Conservation (phyloP, 2,888 invertebrate species). For the Deilephila elpenor region DNA sequence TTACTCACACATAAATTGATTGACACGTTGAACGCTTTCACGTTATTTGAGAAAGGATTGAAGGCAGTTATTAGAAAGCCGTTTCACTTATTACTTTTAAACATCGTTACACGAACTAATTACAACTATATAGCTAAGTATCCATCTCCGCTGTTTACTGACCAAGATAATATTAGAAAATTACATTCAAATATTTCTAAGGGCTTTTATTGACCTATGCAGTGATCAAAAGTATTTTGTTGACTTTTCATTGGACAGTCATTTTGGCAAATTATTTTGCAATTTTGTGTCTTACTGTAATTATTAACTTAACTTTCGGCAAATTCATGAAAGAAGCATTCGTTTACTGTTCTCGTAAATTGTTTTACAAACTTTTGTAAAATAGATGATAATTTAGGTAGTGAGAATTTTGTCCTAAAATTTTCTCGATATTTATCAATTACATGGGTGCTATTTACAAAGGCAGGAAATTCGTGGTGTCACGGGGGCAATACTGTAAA, state of each 20-base stretch:
- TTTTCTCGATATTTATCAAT: neutral
- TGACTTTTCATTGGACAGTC: no score
- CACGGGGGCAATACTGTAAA: conserved; percentile 48
- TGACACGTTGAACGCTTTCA: conserved; percentile 23
- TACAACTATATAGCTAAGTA: conserved; percentile 23
- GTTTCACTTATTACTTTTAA: conserved; percentile 27
- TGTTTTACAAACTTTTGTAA: no score
- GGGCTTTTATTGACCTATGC: neutral
- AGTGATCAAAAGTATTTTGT: neutral
- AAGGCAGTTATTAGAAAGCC: conserved; percentile 22
- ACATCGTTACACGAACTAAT: conserved; percentile 20
- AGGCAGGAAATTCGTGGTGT: conserved; percentile 58
- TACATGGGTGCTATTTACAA: conserved; percentile 35
- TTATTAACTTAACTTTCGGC: no score
- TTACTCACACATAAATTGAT: conserved; percentile 15
- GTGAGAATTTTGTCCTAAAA: no score
- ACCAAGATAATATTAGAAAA: neutral
- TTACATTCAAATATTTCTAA: neutral
- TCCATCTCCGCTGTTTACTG: conserved; percentile 20
- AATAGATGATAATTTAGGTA: no score
- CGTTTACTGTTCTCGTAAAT: no score
- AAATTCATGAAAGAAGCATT: no score
- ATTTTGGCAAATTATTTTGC: no score
- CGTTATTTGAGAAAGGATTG: conserved; percentile 27
- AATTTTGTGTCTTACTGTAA: no score